A percentile compares a stretch with the other conserved stretches of the same genome.
phyloP scores from a whole-genome alignment of 2,888 invertebrate species.

The Thymelicus sylvestris region DNA sequence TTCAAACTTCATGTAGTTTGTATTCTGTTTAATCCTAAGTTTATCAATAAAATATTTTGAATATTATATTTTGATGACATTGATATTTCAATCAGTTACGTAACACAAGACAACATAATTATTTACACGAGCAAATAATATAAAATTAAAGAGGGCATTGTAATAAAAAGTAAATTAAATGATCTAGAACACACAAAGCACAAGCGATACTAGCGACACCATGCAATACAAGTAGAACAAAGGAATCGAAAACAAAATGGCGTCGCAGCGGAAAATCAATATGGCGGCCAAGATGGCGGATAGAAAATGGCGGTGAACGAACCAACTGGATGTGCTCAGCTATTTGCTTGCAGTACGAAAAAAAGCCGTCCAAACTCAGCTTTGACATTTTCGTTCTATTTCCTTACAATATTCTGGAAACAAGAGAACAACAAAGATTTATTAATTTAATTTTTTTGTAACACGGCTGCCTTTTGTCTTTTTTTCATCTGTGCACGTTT shows the following conservation, averaged over 20 bases:
- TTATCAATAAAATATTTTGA: too few species aligned
- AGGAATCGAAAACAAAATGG: constrained; percentile 52
- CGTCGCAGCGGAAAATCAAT: constrained; percentile 53
- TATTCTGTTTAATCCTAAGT: too few species aligned
- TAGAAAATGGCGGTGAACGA: constrained; percentile 71
- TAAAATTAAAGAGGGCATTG: neutral
- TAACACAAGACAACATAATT: too few species aligned
- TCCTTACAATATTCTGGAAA: constrained; percentile 71
- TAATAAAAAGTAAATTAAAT: constrained; percentile 34
- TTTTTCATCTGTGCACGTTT: constrained; percentile 11
- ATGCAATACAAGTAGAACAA: constrained; percentile 47
- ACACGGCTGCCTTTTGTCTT: constrained; percentile 41
- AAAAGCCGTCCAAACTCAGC: constrained; percentile 82
- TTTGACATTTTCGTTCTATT: constrained; percentile 76
- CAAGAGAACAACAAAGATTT: constrained; percentile 55
- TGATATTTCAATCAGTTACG: too few species aligned
- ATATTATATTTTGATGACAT: too few species aligned
- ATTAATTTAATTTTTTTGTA: constrained; percentile 47
- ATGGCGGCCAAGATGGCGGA: constrained; percentile 56
- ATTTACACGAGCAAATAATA: neutral
- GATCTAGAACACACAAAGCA: constrained; percentile 36
- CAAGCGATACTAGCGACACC: constrained; percentile 22
- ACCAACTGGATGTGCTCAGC: constrained; percentile 84
- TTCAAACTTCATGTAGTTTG: too few species aligned
- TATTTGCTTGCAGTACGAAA: constrained; percentile 84